phyloP scores from a whole-genome alignment of 2,113 vertebrate species.

The cattle (Bos taurus) region DNA sequence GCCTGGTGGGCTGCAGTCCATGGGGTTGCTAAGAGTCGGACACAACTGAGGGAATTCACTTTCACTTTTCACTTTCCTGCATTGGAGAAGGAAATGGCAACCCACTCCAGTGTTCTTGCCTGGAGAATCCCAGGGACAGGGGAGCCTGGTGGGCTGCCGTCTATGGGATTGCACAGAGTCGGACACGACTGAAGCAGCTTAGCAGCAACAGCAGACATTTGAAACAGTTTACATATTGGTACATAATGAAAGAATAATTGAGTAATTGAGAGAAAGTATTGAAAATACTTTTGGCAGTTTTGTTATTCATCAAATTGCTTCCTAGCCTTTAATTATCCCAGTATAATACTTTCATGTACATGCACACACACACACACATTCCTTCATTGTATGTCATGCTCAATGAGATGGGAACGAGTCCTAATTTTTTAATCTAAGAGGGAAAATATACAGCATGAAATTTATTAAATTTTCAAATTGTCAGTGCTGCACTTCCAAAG shows the following conservation, averaged over 20 bases:
- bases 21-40: no score
- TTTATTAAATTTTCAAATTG: background rate
- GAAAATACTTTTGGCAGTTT: constrained; percentile 7
- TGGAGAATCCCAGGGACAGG: no score
- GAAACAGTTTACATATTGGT: background rate
- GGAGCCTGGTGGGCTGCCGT: no score
- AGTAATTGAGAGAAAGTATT: background rate
- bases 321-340: background rate
- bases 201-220: background rate
- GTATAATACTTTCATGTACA: background rate
- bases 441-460: background rate
- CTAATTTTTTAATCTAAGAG: background rate
- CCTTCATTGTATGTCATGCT: background rate
- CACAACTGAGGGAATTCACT: no score
- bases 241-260: background rate
- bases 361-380: background rate
- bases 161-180: no score
- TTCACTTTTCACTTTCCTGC: no score
- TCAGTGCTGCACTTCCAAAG: background rate
- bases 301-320: background rate
- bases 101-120: no score
- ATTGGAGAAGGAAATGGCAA: no score
- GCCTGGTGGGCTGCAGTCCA: no score
- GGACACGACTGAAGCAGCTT: no score
- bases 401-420: background rate